phyloP scores from a whole-genome alignment of 2,113 vertebrate genomes.

The Lanius collurio region DNA sequence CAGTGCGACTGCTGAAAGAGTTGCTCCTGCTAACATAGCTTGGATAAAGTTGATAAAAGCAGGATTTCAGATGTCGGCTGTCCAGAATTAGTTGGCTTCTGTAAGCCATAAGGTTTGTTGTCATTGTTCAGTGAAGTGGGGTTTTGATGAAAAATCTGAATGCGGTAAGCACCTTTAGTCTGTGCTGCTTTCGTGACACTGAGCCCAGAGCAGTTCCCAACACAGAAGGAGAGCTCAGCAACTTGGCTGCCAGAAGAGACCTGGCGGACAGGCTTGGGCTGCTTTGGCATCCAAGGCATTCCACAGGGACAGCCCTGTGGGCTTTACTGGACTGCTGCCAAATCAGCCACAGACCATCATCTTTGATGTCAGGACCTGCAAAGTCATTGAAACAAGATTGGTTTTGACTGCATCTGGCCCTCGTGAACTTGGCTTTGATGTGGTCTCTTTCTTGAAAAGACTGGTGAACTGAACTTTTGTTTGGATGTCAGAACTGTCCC shows the following conservation, averaged over 20 bases:
- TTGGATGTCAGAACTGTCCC: neutral
- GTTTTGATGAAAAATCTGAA: neutral
- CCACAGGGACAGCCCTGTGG: neutral
- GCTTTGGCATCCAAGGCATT: neutral
- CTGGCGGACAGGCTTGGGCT: neutral
- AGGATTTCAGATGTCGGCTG: neutral
- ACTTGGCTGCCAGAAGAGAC: neutral
- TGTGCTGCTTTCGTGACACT: neutral
- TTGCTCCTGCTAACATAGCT: neutral
- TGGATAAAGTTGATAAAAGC: neutral
- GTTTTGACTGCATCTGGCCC: neutral
- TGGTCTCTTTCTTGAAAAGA: neutral
- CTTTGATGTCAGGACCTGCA: neutral
- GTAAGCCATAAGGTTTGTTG: neutral
- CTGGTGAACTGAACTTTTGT: neutral
- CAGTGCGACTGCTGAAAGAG: neutral
- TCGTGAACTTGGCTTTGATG: slow-evolving; percentile 8
- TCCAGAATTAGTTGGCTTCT: neutral
- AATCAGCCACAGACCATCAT: neutral
- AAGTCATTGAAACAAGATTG: neutral
- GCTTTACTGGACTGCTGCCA: neutral
- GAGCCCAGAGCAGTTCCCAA: rapidly evolving
- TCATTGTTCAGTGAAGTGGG: neutral
- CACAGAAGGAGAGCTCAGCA: rapidly evolving
- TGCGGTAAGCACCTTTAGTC: rapidly evolving